Conservation (phyloP, 1,140 invertebrate species). For the Temnothorax nylanderi region DNA sequence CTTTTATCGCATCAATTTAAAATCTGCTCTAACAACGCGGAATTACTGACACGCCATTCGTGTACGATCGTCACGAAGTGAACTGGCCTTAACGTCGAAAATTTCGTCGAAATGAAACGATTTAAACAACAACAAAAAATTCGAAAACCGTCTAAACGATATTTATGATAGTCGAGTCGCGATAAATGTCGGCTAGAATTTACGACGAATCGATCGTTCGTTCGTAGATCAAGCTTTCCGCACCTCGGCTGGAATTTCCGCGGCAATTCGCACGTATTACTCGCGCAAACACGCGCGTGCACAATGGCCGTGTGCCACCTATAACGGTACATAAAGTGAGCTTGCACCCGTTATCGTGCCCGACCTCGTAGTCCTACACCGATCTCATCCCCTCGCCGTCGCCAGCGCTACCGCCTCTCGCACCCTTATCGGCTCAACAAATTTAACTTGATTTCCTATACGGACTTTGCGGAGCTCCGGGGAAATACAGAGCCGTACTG, state of each 20-base stretch:
- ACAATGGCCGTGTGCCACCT: conserved; percentile 8
- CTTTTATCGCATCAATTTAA: conserved; percentile 60
- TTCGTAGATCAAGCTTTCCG: conserved; percentile 61
- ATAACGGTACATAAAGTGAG: conserved; percentile 68
- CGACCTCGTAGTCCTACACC: conserved; percentile 53
- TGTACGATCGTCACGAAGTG: conserved; percentile 34
- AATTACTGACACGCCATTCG: conserved; percentile 52
- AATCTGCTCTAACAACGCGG: conserved; percentile 26
- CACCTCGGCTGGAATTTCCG: conserved; percentile 49
- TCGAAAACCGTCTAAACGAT: not conserved
- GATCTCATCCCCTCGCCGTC: conserved; percentile 37
- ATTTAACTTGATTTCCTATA: conserved; percentile 83
- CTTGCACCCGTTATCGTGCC: conserved; percentile 74
- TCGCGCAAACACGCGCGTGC: conserved; percentile 20
- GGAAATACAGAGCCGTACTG: conserved; percentile 77
- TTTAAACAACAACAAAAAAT: not conserved
- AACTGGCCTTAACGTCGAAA: conserved; percentile 5
- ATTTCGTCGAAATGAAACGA: not conserved
- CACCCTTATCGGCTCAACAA: conserved; percentile 81
- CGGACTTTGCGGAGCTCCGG: conserved; percentile 78
- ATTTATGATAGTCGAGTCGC: conserved; percentile 23
- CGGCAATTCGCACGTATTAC: conserved; percentile 60
- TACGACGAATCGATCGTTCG: conserved; percentile 63
- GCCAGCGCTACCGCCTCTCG: conserved; percentile 43
- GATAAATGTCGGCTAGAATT: conserved; percentile 26